Percentiles rank a stretch among this genome's conserved stretches.
Conservation (phyloP, 2,888 invertebrate genomes). For the Idaea biselata region DNA sequence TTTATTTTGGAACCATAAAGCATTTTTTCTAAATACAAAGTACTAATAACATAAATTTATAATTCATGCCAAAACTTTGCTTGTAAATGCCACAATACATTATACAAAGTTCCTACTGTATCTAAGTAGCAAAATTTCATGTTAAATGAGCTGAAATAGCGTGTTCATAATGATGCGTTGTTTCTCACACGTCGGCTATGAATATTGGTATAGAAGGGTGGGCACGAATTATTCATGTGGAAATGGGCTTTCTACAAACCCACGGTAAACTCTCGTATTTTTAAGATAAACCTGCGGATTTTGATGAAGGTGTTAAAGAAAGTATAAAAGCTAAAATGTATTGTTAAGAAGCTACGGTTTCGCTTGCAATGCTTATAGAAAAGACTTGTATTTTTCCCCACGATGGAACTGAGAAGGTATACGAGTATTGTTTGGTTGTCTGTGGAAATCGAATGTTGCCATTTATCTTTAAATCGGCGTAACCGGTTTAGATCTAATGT, state of each 20-base stretch:
- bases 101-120: slow-evolving; percentile 7
- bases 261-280: slow-evolving; percentile 26
- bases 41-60: background rate
- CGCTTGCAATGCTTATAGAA: background rate
- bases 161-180: slow-evolving; percentile 37
- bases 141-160: slow-evolving; percentile 40
- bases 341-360: background rate
- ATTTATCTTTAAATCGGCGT: too few relatives aligned
- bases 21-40: background rate
- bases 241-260: slow-evolving; percentile 27
- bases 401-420: too few relatives aligned
- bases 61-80: background rate
- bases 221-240: slow-evolving; percentile 28
- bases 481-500: too few relatives aligned
- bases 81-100: background rate
- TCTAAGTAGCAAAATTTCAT: slow-evolving; percentile 28
- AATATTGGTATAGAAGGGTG: slow-evolving; percentile 23
- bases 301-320: slow-evolving; percentile 25
- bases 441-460: too few relatives aligned
- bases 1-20: too few relatives aligned
- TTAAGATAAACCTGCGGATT: slow-evolving; percentile 24
- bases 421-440: too few relatives aligned
- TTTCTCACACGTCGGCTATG: slow-evolving; percentile 32
- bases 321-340: slow-evolving; percentile 13
- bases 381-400: too few relatives aligned